phyloP scores from a whole-genome alignment of 2,113 vertebrate genomes.

The Silurus meridionalis region DNA sequence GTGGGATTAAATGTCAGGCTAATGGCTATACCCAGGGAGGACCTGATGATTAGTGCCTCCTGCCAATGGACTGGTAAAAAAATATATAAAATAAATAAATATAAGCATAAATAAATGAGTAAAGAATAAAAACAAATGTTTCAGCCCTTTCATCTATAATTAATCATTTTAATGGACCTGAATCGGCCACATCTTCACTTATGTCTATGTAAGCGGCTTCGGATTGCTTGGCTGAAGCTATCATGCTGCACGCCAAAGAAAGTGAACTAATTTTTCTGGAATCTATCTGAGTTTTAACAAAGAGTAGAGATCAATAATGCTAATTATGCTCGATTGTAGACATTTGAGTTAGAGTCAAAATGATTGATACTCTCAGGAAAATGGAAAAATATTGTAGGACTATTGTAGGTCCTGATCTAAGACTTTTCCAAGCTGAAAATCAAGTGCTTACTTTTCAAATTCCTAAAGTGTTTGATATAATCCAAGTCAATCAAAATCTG shows the following conservation, averaged over 20 bases:
- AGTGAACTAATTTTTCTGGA: slow-evolving; percentile 54
- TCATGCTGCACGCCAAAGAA: slow-evolving; percentile 33
- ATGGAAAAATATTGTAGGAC: slow-evolving; percentile 50
- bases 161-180: slow-evolving; percentile 60
- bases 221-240: slow-evolving; percentile 50
- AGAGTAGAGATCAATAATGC: slow-evolving; percentile 56
- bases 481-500: background rate
- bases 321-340: slow-evolving; percentile 47
- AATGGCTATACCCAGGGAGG: slow-evolving; percentile 52
- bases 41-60: slow-evolving; percentile 53
- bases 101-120: slow-evolving; percentile 43
- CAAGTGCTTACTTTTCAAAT: background rate
- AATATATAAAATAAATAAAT: slow-evolving; percentile 3
- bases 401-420: slow-evolving; percentile 47
- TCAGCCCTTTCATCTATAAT: slow-evolving; percentile 53
- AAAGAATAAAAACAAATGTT: slow-evolving; percentile 53
- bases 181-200: slow-evolving; percentile 51
- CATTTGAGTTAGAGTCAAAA: slow-evolving; percentile 42
- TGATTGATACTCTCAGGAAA: slow-evolving; percentile 48
- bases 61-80: slow-evolving; percentile 45
- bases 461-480: background rate
- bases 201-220: slow-evolving; percentile 49
- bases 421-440: background rate
- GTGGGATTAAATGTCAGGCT: slow-evolving; percentile 59
- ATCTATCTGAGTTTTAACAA: slow-evolving; percentile 60